Evolutionary conservation across 2,888 invertebrate genomes (phyloP), one percentile per base, ranked within the genome.

Genomic region (Drosophila ezoana): DNA sequence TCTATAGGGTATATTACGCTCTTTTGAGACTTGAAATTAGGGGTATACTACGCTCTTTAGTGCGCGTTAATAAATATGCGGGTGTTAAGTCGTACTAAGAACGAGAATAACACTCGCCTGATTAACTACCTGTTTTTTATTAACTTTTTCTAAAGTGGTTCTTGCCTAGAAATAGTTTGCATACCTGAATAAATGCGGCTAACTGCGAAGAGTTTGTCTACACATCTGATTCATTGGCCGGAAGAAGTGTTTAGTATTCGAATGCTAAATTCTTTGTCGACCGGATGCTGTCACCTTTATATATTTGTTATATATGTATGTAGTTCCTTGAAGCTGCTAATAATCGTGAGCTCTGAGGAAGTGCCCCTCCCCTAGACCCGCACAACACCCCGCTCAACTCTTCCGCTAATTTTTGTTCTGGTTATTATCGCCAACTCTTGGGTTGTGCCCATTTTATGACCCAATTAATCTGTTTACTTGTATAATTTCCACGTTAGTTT

Each of bases 381-480:
- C 10, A 3, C 9, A 6, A 23, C 23, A 1, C 5, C 14, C 11
- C 23, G 11, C 20, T 33, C 40, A 41, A n/a, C 18, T 43, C 18
- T 14, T 62, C n/a, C 62, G 63, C n/a, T 18, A 28, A 65, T 11
- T 40, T 47, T 28, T 28, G 53, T 47, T 53, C 66, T 54, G 28
- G 23, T 33, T 60, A 43, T 59, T 47, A 59, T 40, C 52, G 43
- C 23, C 28, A 52, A 23, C 16, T 28, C 28, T 61, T 47, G 41
- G 49, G 37, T 47, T 37, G 18, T 77, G 77, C 76, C 65, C 74
- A 79, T 70, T 72, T 59, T 53, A 60, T 72, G 84, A 76, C 88
- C 84, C 63, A 85, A 85, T 85, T 85, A 85, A 87, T 87, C 77
- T 85, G 88, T 89, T 85, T 85, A 89, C 84, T 89, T 85, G 83